Percentiles rank a stretch among this genome's conserved stretches.
Conservation (phyloP, 2,113 vertebrate genomes). For the Cnemophilus loriae region DNA sequence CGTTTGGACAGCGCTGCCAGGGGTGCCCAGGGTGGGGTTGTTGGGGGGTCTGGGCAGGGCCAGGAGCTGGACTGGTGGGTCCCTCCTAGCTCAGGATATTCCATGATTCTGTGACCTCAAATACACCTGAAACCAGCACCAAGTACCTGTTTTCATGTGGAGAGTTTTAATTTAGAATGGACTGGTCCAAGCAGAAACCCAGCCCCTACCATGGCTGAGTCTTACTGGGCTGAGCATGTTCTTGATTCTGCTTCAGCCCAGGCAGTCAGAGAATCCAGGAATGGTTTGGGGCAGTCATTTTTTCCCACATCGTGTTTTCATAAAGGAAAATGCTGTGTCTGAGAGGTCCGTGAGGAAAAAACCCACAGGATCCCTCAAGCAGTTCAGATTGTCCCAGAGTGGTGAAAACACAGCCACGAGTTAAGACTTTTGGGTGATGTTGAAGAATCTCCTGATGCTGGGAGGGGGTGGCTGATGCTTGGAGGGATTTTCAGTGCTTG, state of each 20-base stretch:
- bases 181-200: neutral
- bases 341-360: neutral
- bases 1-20: fast-evolving
- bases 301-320: neutral
- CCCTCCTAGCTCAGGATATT: neutral
- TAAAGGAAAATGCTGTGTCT: neutral
- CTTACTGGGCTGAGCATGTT: neutral
- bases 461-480: neutral
- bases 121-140: neutral
- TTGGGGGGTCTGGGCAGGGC: neutral
- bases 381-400: neutral
- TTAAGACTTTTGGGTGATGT: neutral
- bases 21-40: neutral
- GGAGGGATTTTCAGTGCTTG: fast-evolving
- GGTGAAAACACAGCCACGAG: neutral
- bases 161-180: neutral
- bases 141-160: too few relatives aligned
- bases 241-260: neutral
- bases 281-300: neutral
- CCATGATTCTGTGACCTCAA: neutral
- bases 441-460: neutral
- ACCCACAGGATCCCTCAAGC: neutral
- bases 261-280: neutral
- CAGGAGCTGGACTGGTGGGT: neutral
- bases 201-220: neutral